phyloP scores from a whole-genome alignment of 2,113 vertebrate species.

The Nanger granti region DNA sequence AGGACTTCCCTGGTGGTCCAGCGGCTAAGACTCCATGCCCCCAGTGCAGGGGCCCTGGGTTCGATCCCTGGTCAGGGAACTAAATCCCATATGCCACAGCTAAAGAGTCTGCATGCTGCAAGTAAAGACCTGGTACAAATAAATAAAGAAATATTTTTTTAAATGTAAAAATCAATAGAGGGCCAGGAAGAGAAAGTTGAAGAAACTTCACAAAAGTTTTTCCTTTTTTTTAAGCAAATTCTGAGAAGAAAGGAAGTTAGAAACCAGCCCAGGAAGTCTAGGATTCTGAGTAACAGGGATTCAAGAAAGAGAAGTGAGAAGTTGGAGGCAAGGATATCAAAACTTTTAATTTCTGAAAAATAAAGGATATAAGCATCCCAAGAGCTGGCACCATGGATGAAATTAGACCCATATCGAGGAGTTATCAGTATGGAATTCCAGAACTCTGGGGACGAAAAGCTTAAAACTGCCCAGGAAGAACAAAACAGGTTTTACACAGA shows the following conservation, averaged over 20 bases:
- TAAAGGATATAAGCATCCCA: not conserved
- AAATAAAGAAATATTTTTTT: not conserved
- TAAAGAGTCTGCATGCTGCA: no score
- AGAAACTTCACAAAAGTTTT: not conserved
- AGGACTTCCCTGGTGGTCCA: no score
- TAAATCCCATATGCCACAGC: no score
- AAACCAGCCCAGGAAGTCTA: not conserved
- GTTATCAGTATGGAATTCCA: not conserved
- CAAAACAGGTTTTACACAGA: not conserved
- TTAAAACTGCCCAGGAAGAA: not conserved
- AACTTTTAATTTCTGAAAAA: not conserved
- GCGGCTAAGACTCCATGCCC: no score
- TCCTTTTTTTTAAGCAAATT: not conserved
- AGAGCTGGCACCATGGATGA: not conserved
- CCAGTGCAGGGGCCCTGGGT: no score
- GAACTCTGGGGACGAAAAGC: not conserved
- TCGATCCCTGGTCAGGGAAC: no score
- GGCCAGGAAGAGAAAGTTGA: not conserved
- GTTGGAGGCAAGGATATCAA: not conserved
- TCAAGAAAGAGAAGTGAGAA: conserved; percentile 22
- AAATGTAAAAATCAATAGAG: not conserved
- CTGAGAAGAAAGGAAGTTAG: not conserved
- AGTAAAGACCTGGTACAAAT: no score
- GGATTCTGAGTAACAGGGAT: not conserved
- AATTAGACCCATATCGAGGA: not conserved